phyloP scores from a whole-genome alignment of 2,888 invertebrate genomes.

The Dromius quadrimaculatus region DNA sequence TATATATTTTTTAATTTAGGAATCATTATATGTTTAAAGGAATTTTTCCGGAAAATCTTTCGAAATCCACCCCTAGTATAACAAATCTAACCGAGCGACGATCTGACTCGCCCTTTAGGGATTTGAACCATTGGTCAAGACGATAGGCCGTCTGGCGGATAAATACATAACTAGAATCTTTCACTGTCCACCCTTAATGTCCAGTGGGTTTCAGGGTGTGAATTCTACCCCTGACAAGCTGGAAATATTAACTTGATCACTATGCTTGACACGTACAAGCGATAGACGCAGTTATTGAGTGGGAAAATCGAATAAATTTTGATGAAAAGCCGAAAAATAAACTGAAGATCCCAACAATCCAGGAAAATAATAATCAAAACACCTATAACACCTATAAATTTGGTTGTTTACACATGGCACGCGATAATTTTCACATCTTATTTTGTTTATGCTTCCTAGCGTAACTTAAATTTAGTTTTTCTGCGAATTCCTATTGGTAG shows the following conservation, averaged over 20 bases:
- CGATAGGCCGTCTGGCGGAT: no score
- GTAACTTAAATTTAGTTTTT: not conserved
- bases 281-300: not conserved
- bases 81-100: not conserved
- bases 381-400: no score
- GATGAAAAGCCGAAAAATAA: no score
- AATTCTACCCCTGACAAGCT: not conserved
- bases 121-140: not conserved
- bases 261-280: slow-evolving; percentile 16
- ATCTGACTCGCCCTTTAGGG: not conserved
- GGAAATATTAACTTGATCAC: slow-evolving; percentile 37
- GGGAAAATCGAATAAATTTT: not conserved
- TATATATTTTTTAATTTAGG: no score
- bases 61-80: not conserved
- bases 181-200: slow-evolving; percentile 14
- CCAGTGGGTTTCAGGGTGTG: not conserved
- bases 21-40: no score
- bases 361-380: no score
- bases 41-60: no score
- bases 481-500: no score
- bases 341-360: no score
- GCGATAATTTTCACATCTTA: not conserved
- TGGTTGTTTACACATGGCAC: not conserved
- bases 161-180: slow-evolving; percentile 37
- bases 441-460: not conserved